Percentiles rank a stretch among this genome's conserved stretches.
Conservation (phyloP, 1,140 invertebrate genomes). For the Bombus difficillimus region DNA sequence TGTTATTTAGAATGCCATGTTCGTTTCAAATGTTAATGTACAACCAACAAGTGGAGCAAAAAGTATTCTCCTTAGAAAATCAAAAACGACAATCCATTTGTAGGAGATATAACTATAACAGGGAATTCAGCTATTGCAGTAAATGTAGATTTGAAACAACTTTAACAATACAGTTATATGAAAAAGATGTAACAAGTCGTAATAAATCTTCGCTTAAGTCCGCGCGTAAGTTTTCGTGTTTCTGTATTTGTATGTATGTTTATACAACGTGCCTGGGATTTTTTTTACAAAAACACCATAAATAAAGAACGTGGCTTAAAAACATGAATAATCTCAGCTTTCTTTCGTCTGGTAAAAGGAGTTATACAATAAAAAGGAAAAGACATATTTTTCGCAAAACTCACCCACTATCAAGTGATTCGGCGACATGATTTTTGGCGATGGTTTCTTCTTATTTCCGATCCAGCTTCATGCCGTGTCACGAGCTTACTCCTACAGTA, state of each 20-base stretch:
- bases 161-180: not conserved
- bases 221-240: too few species aligned
- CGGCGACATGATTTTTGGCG: conserved; percentile 66
- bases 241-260: not conserved
- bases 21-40: not conserved
- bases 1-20: not conserved
- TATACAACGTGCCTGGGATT: conserved; percentile 2
- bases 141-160: not conserved
- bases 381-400: conserved; percentile 22
- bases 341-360: not conserved
- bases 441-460: conserved; percentile 21
- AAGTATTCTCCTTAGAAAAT: not conserved
- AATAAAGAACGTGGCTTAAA: not conserved
- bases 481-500: conserved; percentile 26
- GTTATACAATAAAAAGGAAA: not conserved
- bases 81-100: not conserved
- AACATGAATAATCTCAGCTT: not conserved
- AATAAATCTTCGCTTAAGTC: not conserved
- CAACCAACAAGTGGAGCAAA: too few species aligned
- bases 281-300: not conserved
- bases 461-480: conserved; percentile 45
- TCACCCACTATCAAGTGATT: conserved; percentile 75
- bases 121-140: not conserved
- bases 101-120: not conserved
- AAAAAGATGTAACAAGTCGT: not conserved